phyloP scores from a whole-genome alignment of 2,113 vertebrate genomes.

The Australoheros scitulus region DNA sequence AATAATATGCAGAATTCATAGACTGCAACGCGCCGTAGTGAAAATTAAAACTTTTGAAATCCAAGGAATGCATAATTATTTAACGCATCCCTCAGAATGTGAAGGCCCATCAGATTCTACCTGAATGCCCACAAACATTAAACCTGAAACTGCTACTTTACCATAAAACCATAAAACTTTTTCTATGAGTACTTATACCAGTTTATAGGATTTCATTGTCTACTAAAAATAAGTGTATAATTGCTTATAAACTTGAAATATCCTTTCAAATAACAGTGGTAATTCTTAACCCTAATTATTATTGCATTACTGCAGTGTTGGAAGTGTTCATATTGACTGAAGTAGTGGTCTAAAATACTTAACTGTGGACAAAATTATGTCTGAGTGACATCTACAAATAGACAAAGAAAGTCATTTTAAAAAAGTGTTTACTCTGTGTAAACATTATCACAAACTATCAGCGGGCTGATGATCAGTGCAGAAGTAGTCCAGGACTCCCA shows the following conservation, averaged over 20 bases:
- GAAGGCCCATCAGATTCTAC: not conserved
- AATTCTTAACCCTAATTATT: not conserved
- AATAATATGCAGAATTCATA: not conserved
- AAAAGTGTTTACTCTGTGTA: not conserved
- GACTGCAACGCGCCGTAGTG: not conserved
- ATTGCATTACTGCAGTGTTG: not conserved
- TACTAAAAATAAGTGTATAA: not conserved
- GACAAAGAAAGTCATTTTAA: too few species aligned
- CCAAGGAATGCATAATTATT: not conserved
- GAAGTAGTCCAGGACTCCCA: not conserved
- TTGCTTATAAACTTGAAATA: not conserved
- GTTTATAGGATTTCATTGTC: not conserved
- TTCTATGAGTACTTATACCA: not conserved
- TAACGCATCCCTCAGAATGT: not conserved
- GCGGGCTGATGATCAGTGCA: not conserved
- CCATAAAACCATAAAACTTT: not conserved
- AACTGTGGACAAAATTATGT: too few species aligned
- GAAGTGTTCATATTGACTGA: not conserved
- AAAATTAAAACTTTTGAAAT: not conserved
- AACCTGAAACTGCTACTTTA: not conserved
- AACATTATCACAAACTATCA: not conserved
- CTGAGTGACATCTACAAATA: too few species aligned
- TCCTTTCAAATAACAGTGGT: not conserved
- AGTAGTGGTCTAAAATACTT: not conserved
- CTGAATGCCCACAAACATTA: not conserved